These are phyloP conservation scores for Andrena marginata DNA, from an alignment of 2,888 invertebrate genomes.

Conservation along the genomic window DNA sequence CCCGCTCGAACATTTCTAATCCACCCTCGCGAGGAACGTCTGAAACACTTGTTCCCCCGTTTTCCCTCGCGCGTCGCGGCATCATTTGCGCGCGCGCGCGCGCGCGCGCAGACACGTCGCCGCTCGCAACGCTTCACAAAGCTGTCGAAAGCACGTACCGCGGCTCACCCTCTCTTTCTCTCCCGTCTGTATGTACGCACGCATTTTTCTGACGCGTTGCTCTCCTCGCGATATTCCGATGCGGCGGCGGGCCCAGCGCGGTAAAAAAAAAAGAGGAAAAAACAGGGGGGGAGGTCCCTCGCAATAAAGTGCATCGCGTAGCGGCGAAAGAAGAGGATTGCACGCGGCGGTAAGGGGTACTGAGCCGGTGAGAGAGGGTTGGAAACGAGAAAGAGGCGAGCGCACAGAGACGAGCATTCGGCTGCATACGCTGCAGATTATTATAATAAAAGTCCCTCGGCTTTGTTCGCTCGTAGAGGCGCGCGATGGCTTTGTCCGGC, in stretches of 20 bases:
- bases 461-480: constrained; percentile 68
- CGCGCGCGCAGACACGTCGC: constrained; percentile 29
- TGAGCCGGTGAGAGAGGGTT: constrained; percentile 43
- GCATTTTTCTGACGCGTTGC: constrained; percentile 58
- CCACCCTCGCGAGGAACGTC: constrained; percentile 35
- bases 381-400: constrained; percentile 41
- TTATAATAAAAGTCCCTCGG: constrained; percentile 78
- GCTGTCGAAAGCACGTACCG: constrained; percentile 49
- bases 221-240: constrained; percentile 60
- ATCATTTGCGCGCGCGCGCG: constrained; percentile 39
- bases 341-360: constrained; percentile 55
- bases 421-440: constrained; percentile 72
- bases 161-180: neutral
- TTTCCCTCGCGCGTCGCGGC: constrained; percentile 28
- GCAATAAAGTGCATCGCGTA: constrained; percentile 73
- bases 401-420: constrained; percentile 56
- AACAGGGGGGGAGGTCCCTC: constrained; percentile 44
- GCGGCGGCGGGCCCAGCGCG: constrained; percentile 49
- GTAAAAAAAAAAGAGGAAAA: constrained; percentile 28
- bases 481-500: constrained; percentile 70
- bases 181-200: constrained; percentile 32
- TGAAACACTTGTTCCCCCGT: constrained; percentile 45
- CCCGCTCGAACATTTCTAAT: constrained; percentile 51
- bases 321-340: constrained; percentile 63
- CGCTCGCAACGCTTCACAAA: constrained; percentile 54